Base-by-base conservation (phyloP, 2,797 vertebrate species). In the Channa striata region DNA sequence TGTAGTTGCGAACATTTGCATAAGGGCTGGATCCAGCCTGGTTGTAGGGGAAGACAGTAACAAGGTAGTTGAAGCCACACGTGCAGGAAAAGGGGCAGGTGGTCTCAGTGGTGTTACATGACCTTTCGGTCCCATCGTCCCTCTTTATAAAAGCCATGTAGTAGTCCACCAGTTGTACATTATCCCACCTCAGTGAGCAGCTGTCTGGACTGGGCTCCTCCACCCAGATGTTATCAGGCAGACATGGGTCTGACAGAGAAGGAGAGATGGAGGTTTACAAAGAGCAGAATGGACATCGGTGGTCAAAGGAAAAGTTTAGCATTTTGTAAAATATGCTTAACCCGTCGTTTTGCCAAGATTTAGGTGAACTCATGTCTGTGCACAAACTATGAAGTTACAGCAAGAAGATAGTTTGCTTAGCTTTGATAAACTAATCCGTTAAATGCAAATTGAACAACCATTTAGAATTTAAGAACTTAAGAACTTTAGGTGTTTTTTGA, bases 61-160 rank as follows among this genome's bases (percentile, higher is more conserved):
- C 94, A 54, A 96, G 94, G 72, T 96, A 98, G 14, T 95, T 96
- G 92, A 96, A 96, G 80, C 98, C 96, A 39, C 98, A 99, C 67
- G 91, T 83, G 3, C 96, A 96, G 63, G 78, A 85, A 81, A 96
- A 98, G 14, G 68, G 67, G 86, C 96, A 98, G 6, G 44, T 90
- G 30, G 91, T 94, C 33, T 63, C 64, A 6, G 96, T 96, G 14
- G 97, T 98, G 88, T 98, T 98, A 74, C 97, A 98, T 8, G 86
- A 90, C 1, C 82, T 86, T 86, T 98, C 96, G 1, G 86, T 87
- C 25, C 97, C 97, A 7, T 98, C 96, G 8, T 97, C 96, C 1
- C 95, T 95, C 89, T 97, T 99, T 78, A 98, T 91, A 71, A 95
- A 98, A 33, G 92, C 90, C 48, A 96, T 89, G 0, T 97, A 99